Conservation (phyloP, 2,797 vertebrate genomes). For the Bovichtus variegatus region DNA sequence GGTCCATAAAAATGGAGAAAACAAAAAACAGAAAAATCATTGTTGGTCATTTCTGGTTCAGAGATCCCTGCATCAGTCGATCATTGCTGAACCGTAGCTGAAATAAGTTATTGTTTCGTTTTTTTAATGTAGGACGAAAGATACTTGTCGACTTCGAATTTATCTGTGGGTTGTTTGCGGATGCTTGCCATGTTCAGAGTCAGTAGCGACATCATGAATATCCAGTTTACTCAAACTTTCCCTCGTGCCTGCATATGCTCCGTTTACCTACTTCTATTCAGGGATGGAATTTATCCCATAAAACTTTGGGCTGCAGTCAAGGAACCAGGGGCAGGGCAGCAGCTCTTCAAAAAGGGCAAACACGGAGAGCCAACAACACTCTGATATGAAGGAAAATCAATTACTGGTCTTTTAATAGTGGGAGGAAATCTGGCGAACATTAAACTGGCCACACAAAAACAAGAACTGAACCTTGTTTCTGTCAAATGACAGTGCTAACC, state of each 20-base stretch:
- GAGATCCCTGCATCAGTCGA: neutral
- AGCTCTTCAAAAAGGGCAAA: constrained; percentile 12
- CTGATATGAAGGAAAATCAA: neutral
- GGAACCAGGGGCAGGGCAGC: neutral
- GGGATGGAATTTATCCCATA: constrained; percentile 10
- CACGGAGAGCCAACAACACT: neutral
- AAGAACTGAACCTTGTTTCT: constrained; percentile 40
- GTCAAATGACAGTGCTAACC: constrained; percentile 51
- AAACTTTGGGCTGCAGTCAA: constrained; percentile 12
- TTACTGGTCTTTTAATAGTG: constrained; percentile 14
- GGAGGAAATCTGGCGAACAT: constrained; percentile 23
- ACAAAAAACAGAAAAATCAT: neutral
- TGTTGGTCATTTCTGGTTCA: constrained; percentile 21
- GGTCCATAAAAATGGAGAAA: neutral
- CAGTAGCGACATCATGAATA: constrained; percentile 10
- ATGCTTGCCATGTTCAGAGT: constrained; percentile 22
- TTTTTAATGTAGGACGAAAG: too few relatives aligned
- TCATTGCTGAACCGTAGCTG: constrained; percentile 10
- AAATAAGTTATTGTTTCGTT: neutral
- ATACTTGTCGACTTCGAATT: constrained; percentile 6
- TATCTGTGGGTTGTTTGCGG: constrained; percentile 18
- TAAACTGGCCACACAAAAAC: constrained; percentile 30
- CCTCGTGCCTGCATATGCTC: constrained; percentile 1
- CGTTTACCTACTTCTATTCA: neutral
- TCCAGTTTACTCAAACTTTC: constrained; percentile 17